These are phyloP conservation scores for Myathropa florea DNA, from an alignment of 2,888 invertebrate species.

Conservation along the genomic window DNA sequence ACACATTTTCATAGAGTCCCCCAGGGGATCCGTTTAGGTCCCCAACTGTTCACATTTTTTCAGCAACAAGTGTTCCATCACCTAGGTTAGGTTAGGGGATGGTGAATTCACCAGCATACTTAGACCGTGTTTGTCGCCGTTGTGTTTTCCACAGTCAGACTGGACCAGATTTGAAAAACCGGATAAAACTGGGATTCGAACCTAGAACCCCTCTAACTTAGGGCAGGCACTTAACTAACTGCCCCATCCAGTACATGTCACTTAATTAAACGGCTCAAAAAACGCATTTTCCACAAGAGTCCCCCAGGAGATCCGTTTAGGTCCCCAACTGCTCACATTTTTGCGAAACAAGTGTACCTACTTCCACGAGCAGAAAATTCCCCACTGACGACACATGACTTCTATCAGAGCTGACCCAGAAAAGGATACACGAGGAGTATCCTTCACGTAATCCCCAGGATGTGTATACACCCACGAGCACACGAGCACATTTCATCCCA, in stretches of 20 bases:
- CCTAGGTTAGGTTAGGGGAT: too few species aligned
- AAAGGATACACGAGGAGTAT: not conserved
- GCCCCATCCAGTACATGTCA: too few species aligned
- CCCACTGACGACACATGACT: not conserved
- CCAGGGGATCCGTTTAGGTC: not conserved
- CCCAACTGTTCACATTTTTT: not conserved
- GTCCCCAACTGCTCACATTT: not conserved
- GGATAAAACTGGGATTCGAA: too few species aligned
- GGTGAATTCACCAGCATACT: too few species aligned
- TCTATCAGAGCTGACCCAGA: not conserved
- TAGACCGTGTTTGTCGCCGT: too few species aligned
- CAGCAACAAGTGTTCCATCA: too few species aligned
- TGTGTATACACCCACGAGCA: not conserved
- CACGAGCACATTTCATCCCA: not conserved
- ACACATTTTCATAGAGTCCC: not conserved
- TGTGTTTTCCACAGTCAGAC: too few species aligned
- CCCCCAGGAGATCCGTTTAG: not conserved
- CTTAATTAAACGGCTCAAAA: too few species aligned
- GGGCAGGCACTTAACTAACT: too few species aligned
- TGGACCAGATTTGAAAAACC: too few species aligned
- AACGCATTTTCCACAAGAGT: not conserved
- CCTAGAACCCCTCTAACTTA: too few species aligned
- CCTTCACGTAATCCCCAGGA: constrained; percentile 9
- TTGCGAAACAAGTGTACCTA: not conserved
- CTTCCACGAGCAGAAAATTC: not conserved